Percentiles rank a stretch among this genome's conserved stretches.
phyloP scores from a whole-genome alignment of 2,888 invertebrate genomes.

The Geotrupes spiniger region DNA sequence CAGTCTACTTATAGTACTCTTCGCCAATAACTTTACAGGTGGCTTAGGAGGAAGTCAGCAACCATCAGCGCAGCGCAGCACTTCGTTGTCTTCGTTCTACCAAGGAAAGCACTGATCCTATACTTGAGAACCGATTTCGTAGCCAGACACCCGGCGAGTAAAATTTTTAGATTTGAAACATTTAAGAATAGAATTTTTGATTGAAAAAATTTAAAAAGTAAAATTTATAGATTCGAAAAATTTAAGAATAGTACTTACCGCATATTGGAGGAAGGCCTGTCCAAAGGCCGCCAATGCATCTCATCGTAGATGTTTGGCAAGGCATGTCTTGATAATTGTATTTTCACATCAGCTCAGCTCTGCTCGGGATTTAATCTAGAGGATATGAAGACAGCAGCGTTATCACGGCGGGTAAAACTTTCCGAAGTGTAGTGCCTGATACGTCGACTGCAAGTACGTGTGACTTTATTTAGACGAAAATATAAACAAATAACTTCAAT shows the following conservation, averaged over 20 bases:
- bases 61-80: constrained; percentile 46
- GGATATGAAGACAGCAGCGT: constrained; percentile 30
- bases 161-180: too few relatives aligned
- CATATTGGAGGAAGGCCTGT: constrained; percentile 45
- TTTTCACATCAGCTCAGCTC: constrained; percentile 41
- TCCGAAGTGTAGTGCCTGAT: constrained; percentile 9
- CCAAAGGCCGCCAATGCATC: constrained; percentile 47
- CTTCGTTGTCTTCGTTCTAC: constrained; percentile 44
- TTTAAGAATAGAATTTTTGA: too few relatives aligned
- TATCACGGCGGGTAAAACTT: constrained; percentile 27
- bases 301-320: constrained; percentile 41
- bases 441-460: not conserved
- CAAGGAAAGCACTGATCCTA: constrained; percentile 46
- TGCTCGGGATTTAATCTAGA: constrained; percentile 27
- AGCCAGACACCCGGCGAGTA: constrained; percentile 32
- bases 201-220: too few relatives aligned
- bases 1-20: constrained; percentile 37
- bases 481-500: too few relatives aligned
- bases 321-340: constrained; percentile 42
- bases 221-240: too few relatives aligned
- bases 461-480: too few relatives aligned
- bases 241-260: constrained; percentile 35
- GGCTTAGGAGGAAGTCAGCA: constrained; percentile 46
- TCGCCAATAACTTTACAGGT: constrained; percentile 38
- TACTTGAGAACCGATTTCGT: constrained; percentile 36